phyloP scores from a whole-genome alignment of 1,140 invertebrate species.

The Yoshiicerus persimilis region DNA sequence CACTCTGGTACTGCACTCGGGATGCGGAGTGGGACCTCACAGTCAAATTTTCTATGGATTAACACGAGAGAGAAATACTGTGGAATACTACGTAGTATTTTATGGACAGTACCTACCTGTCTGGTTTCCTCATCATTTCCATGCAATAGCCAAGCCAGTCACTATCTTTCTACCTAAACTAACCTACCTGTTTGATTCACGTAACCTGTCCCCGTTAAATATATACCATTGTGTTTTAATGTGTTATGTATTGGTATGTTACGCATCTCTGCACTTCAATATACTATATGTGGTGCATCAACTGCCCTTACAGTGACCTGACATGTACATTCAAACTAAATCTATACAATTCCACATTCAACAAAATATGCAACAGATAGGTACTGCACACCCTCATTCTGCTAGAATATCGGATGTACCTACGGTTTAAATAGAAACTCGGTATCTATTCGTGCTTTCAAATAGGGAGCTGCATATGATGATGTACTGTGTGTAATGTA shows the following conservation, averaged over 20 bases:
- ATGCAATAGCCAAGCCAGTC: no score
- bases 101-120: not conserved
- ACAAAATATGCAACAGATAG: no score
- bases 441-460: no score
- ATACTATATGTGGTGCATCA: not conserved
- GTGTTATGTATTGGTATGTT: not conserved
- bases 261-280: not conserved
- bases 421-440: no score
- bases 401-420: no score
- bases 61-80: not conserved
- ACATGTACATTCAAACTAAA: not conserved
- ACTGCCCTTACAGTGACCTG: not conserved
- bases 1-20: not conserved
- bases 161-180: not conserved
- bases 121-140: not conserved
- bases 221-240: not conserved
- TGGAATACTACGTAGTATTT: no score
- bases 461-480: no score
- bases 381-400: no score
- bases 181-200: not conserved
- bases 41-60: not conserved
- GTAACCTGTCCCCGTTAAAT: not conserved
- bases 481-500: no score
- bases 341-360: not conserved
- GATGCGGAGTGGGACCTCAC: not conserved